Conservation (phyloP, 2,888 invertebrate genomes). For the Drosophila infuscata region DNA sequence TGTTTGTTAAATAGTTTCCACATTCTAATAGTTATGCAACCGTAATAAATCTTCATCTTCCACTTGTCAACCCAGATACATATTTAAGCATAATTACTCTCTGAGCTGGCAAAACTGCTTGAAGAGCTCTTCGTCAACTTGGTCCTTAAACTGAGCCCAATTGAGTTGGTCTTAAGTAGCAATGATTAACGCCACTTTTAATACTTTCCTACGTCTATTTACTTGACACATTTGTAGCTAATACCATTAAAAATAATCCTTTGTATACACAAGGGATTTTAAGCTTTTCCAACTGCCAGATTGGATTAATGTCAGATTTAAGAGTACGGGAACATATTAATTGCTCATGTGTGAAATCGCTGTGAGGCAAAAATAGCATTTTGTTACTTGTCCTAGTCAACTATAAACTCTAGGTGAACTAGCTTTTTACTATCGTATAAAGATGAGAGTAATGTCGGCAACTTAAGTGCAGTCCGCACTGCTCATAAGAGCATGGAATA, state of each 20-base stretch:
- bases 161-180: slow-evolving; percentile 12
- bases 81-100: slow-evolving; percentile 40
- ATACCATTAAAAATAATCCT: slow-evolving; percentile 18
- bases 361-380: background rate
- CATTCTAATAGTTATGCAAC: background rate
- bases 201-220: slow-evolving; percentile 16
- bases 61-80: slow-evolving; percentile 39
- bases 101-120: slow-evolving; percentile 23
- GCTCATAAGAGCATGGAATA: background rate
- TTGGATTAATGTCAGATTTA: slow-evolving; percentile 28
- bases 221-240: slow-evolving; percentile 18
- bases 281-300: slow-evolving; percentile 36
- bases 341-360: slow-evolving; percentile 33
- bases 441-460: background rate
- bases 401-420: slow-evolving; percentile 3
- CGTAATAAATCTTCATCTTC: slow-evolving; percentile 53
- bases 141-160: slow-evolving; percentile 10
- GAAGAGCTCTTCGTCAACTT: slow-evolving; percentile 7
- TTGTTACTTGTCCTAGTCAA: slow-evolving; percentile 11
- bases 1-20: background rate
- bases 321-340: slow-evolving; percentile 40
- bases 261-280: slow-evolving; percentile 21
- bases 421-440: slow-evolving; percentile 2
- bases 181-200: slow-evolving; percentile 22
- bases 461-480: slow-evolving; percentile 10